Base-by-base conservation (phyloP, 2,113 vertebrate genomes). In the Chiloscyllium plagiosum region DNA sequence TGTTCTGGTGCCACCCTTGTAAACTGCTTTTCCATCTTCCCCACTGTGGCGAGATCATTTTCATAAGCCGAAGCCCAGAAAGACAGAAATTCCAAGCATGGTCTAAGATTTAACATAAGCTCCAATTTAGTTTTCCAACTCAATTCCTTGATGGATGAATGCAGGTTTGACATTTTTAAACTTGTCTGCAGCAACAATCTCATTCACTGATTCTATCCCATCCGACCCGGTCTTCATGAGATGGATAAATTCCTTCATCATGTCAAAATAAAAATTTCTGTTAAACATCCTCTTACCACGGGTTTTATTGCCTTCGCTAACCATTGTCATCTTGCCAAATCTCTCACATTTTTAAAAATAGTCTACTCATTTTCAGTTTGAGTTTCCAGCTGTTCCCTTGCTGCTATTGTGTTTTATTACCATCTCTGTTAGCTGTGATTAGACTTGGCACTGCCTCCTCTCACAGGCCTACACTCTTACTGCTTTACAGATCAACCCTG, bases 301-400 rank as follows among this genome's bases (percentile, higher is more conserved):
- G 61, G 20, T 93, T 93, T 42, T 93, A 68, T 93, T 66, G 12
- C 80, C 37, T 83, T 20, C 20, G 89, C 89, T 37, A 37, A 93
- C n/a, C 89, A 22, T 66, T 22, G 89, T 68, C 89, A 22, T n/a
- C 61, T 93, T 37, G 89, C 89, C 89, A 93, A 93, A 93, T 37
- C 89, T 37, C 89, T 37, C 89, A 61, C 52, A 52, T 87, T 87
- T 50, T 52, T 89, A 56, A 15, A 6, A 61, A 61, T 61, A 61
- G 17, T 37, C 33, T 93, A 33, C 61, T 93, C 65, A 65, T 68
- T 93, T 89, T n/a, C n/a, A 93, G 89, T 17, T 37, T 42, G 89
- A 66, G 61, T 68, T 93, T 93, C 89, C 89, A 93, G 89, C 66
- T 93, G 89, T 93, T 22, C 61, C 17, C 89, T 93, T 5, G 10